These are phyloP conservation scores for Harmothoe impar DNA, from an alignment of 2,888 invertebrate species.

Conservation along the genomic window DNA sequence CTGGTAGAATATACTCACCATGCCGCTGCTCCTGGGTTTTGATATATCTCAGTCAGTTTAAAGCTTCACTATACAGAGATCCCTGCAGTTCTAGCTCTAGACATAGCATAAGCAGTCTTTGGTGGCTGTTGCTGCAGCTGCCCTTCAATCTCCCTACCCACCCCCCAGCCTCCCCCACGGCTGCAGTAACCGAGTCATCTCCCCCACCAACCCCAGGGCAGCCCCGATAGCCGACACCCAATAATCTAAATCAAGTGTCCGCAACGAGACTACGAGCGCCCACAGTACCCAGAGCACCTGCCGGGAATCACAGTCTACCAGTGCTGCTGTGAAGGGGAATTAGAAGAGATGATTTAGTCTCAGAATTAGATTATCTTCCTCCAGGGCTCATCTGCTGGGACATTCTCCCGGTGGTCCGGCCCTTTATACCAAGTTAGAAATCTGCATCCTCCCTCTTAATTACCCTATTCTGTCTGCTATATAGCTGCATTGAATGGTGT, in stretches of 20 bases:
- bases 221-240: slow-evolving; percentile 15
- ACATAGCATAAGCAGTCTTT: neutral
- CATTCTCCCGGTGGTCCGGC: no score
- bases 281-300: neutral
- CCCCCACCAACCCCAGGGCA: neutral
- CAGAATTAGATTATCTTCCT: neutral
- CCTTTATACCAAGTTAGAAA: no score
- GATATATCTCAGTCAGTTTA: no score
- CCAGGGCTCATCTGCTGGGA: no score
- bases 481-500: no score
- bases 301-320: neutral
- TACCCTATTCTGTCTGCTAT: no score
- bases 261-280: neutral
- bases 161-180: neutral
- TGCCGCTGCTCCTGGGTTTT: no score
- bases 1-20: no score
- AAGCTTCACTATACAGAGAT: no score
- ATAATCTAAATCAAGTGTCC: slow-evolving; percentile 15
- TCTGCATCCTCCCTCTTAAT: no score
- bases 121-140: slow-evolving; percentile 13
- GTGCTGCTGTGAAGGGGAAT: neutral
- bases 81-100: no score
- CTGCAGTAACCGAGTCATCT: slow-evolving; percentile 16
- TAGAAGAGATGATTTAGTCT: neutral
- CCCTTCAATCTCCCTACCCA: neutral